These are phyloP conservation scores for Darevskia nairensis DNA, from an alignment of 2,797 vertebrate species.

Conservation along the genomic window DNA sequence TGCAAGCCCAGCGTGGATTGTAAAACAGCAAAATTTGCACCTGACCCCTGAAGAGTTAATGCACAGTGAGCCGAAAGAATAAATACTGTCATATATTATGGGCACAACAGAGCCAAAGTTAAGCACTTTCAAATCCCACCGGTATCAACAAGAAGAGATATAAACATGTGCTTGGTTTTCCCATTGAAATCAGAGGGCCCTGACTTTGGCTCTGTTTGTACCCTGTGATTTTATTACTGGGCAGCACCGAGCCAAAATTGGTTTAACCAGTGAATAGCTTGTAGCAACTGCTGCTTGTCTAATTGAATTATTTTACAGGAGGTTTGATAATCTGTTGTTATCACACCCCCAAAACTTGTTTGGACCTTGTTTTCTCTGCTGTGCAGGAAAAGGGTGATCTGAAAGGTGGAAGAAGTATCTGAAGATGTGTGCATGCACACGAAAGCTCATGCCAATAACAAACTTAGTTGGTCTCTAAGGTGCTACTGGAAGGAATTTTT, in stretches of 20 bases:
- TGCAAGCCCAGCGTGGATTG: neutral
- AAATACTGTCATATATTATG: neutral
- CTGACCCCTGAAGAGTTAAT: slow-evolving; percentile 12
- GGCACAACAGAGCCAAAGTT: slow-evolving; percentile 8
- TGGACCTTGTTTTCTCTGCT: too few species aligned
- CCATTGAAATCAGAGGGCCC: neutral
- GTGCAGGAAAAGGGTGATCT: too few species aligned
- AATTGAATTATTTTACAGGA: neutral
- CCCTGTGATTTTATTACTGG: neutral
- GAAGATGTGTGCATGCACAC: too few species aligned
- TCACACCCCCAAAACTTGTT: neutral
- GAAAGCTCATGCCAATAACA: too few species aligned
- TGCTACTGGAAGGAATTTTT: too few species aligned
- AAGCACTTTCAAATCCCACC: slow-evolving; percentile 12
- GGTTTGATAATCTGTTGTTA: slow-evolving; percentile 5
- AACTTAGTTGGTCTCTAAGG: too few species aligned
- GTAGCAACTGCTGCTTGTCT: neutral
- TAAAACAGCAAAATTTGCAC: neutral
- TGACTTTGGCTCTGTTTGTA: neutral
- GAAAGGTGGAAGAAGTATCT: too few species aligned
- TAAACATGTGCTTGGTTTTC: neutral
- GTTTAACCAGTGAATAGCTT: neutral
- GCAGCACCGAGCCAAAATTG: neutral
- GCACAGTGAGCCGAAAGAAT: neutral
- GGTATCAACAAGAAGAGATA: slow-evolving; percentile 2